Evolutionary conservation across 2,113 vertebrate genomes (phyloP).

Genomic region (Lates calcarifer): DNA sequence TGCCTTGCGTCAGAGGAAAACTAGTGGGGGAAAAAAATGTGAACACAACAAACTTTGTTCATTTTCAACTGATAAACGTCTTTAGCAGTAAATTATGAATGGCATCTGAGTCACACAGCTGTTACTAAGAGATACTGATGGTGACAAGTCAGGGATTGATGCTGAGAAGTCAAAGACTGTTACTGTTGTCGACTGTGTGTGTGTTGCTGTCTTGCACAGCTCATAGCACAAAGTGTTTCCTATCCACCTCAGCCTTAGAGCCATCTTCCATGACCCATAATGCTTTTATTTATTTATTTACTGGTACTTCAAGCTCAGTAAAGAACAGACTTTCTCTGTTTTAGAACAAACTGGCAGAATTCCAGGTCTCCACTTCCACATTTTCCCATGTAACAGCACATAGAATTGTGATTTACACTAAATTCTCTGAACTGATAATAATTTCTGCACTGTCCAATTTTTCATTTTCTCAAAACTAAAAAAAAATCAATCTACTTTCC

Average conservation of each 20-base stretch:
- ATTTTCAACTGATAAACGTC: constrained; percentile 5
- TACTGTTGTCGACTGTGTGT: not conserved
- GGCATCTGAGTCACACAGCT: constrained; percentile 30
- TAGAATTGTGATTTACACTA: not conserved
- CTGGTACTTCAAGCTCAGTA: not conserved
- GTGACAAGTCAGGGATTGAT: constrained; percentile 7
- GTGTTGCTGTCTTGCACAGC: not conserved
- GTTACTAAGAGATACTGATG: constrained; percentile 15
- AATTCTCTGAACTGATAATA: not conserved
- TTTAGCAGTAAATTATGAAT: not conserved
- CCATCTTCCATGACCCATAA: not conserved
- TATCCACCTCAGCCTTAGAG: not conserved
- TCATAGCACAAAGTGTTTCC: constrained; percentile 18
- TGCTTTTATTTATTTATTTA: constrained; percentile 8
- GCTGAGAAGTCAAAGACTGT: constrained; percentile 10
- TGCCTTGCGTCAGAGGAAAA: not conserved
- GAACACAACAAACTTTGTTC: not conserved
- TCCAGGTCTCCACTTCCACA: not conserved
- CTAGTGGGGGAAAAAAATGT: not conserved
- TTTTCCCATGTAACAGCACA: not conserved
- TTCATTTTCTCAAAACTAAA: not conserved
- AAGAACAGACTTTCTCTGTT: not conserved
- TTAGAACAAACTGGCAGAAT: not conserved
- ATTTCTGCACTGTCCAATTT: not conserved
- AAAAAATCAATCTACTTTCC: not conserved